phyloP scores from a whole-genome alignment of 64 coral and sea anemone species.

The Pocillopora damicornis region DNA sequence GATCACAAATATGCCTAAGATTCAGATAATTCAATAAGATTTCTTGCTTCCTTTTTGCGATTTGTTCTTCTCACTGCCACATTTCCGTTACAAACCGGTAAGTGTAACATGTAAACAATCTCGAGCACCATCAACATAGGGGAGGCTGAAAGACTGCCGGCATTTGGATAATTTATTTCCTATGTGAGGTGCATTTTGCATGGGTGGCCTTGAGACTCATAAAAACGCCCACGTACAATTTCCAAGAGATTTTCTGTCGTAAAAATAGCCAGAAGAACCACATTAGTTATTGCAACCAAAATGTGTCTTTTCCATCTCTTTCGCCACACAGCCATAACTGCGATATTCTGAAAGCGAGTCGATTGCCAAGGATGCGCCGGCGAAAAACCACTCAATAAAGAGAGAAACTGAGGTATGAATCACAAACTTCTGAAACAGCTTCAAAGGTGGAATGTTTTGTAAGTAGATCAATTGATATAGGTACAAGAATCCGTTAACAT shows the following conservation, averaged over 20 bases:
- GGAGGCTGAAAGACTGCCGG: too few relatives aligned
- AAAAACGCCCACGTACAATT: background rate
- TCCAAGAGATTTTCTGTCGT: background rate
- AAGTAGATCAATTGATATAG: background rate
- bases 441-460: background rate
- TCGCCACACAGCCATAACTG: background rate
- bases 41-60: too few relatives aligned
- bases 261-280: background rate
- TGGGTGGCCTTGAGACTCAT: too few relatives aligned
- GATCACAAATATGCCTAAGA: too few relatives aligned
- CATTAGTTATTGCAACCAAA: background rate
- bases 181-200: too few relatives aligned
- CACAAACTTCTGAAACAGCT: background rate
- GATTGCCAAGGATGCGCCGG: background rate
- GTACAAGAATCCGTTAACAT: background rate
- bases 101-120: too few relatives aligned
- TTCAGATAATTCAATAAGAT: too few relatives aligned
- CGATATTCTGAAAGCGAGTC: background rate
- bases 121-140: too few relatives aligned
- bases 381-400: background rate
- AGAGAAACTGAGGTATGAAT: background rate
- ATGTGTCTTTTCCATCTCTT: too few relatives aligned
- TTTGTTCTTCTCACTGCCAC: too few relatives aligned
- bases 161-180: too few relatives aligned
- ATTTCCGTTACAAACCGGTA: too few relatives aligned